phyloP scores from a whole-genome alignment of 2,888 invertebrate genomes.

The Caradrina kadenii region DNA sequence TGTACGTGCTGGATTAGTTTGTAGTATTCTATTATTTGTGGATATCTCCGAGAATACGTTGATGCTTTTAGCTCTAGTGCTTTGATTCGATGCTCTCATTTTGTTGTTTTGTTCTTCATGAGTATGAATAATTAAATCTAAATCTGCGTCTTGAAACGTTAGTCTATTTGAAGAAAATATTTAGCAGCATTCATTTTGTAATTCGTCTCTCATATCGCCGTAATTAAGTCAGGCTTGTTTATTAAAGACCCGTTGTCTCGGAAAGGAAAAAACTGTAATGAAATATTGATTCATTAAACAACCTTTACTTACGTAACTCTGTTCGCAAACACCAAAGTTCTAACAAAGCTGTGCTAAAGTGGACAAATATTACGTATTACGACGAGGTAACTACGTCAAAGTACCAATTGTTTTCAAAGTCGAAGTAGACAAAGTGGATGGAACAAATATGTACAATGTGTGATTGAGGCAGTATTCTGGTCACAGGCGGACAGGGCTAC shows the following conservation, averaged over 20 bases:
- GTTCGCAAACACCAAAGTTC: conserved; percentile 27
- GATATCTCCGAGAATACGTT: conserved; percentile 57
- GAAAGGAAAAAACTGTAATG: conserved; percentile 43
- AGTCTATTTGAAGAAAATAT: conserved; percentile 15
- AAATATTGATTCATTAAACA: conserved; percentile 38
- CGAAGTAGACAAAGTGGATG: conserved; percentile 32
- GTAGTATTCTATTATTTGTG: conserved; percentile 66
- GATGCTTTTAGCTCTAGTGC: conserved; percentile 54
- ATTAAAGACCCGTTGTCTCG: conserved; percentile 41
- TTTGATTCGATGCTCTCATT: conserved; percentile 43
- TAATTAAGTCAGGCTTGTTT: conserved; percentile 19
- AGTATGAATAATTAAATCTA: conserved; percentile 53
- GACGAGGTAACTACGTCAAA: conserved; percentile 2
- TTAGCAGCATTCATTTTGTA: conserved; percentile 8
- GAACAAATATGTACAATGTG: conserved; percentile 63
- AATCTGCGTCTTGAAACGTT: conserved; percentile 25
- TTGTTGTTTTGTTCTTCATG: conserved; percentile 46
- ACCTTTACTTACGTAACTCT: conserved; percentile 39
- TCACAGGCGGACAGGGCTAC: conserved; percentile 72
- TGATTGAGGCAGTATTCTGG: conserved; percentile 71
- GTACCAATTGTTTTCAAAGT: conserved; percentile 14
- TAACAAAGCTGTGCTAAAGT: conserved; percentile 25
- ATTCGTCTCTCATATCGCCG: conserved; percentile 9
- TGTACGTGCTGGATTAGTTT: conserved; percentile 57
- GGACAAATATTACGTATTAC: conserved; percentile 14